These are phyloP conservation scores for Ectemnius lituratus DNA, from an alignment of 2,888 invertebrate genomes.

Conservation along the genomic window DNA sequence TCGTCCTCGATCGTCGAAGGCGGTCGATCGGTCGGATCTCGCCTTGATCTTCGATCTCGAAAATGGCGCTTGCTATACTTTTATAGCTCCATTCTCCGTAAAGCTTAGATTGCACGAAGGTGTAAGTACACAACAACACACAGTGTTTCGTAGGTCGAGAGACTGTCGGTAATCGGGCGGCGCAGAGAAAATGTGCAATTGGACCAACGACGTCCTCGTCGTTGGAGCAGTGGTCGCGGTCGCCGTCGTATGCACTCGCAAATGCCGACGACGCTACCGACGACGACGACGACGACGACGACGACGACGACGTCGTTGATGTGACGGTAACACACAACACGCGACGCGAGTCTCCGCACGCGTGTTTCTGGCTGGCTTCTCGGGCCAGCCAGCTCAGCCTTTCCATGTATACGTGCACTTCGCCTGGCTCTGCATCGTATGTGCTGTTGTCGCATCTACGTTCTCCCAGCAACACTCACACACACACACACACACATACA, in stretches of 20 bases:
- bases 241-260: slow-evolving; percentile 12
- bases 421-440: neutral
- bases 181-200: slow-evolving; percentile 40
- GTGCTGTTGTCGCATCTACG: too few species aligned
- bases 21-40: neutral
- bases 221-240: slow-evolving; percentile 16
- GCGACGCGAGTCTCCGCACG: slow-evolving; percentile 12
- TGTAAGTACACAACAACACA: slow-evolving; percentile 4
- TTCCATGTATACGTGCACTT: slow-evolving; percentile 4
- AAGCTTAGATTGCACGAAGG: too few species aligned
- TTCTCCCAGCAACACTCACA: too few species aligned
- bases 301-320: neutral
- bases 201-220: slow-evolving; percentile 29
- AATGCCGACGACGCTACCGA: slow-evolving; percentile 20
- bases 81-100: too few species aligned
- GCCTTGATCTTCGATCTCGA: neutral
- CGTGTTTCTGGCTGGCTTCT: slow-evolving; percentile 31
- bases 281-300: slow-evolving; percentile 23
- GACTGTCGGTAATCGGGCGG: slow-evolving; percentile 18
- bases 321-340: neutral
- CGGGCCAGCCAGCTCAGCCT: neutral
- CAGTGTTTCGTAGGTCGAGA: slow-evolving; percentile 23
- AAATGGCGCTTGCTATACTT: too few species aligned
- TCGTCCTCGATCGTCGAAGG: neutral
- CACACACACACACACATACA: neutral